A percentile compares a stretch with the other conserved stretches of the same genome.
Conservation (phyloP, 2,113 vertebrate genomes). For the Physeter macrocephalus region DNA sequence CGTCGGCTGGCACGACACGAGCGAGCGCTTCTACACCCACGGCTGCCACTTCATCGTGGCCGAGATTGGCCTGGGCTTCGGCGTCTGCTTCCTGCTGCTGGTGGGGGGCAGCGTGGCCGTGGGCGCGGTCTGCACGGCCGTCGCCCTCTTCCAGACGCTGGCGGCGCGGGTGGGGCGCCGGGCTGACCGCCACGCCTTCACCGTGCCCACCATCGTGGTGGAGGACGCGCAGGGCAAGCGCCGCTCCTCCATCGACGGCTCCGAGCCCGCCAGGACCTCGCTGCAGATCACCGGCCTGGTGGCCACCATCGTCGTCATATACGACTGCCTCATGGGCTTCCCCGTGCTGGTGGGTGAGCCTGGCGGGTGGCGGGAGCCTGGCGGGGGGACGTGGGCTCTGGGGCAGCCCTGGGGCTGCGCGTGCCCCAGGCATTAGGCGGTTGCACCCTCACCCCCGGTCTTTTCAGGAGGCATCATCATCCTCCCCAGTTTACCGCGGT, state of each 20-base stretch:
- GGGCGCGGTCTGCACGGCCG: constrained; percentile 90
- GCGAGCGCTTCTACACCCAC: constrained; percentile 89
- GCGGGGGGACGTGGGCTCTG: background rate
- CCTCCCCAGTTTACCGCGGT: background rate
- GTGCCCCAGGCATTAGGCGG: background rate
- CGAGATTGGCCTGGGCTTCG: constrained; percentile 94
- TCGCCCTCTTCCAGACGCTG: constrained; percentile 93
- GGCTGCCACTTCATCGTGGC: constrained; percentile 95
- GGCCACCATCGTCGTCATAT: constrained; percentile 91
- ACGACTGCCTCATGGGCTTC: constrained; percentile 92
- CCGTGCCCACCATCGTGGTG: constrained; percentile 93
- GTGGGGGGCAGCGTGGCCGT: constrained; percentile 90
- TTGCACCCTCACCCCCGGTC: background rate
- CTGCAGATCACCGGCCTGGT: constrained; percentile 94
- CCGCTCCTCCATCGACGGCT: constrained; percentile 93
- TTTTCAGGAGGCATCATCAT: background rate
- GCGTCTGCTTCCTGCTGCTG: constrained; percentile 93
- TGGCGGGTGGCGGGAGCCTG: fast-evolving
- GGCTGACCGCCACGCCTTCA: constrained; percentile 85
- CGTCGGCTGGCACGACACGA: constrained; percentile 94
- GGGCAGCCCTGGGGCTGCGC: background rate
- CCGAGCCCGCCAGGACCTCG: constrained; percentile 90
- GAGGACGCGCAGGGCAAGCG: constrained; percentile 94
- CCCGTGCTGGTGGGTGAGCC: constrained; percentile 89
- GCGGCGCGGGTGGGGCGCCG: constrained; percentile 83